These are phyloP conservation scores for Euclidia mi DNA, from an alignment of 2,888 invertebrate genomes.

Conservation along the genomic window DNA sequence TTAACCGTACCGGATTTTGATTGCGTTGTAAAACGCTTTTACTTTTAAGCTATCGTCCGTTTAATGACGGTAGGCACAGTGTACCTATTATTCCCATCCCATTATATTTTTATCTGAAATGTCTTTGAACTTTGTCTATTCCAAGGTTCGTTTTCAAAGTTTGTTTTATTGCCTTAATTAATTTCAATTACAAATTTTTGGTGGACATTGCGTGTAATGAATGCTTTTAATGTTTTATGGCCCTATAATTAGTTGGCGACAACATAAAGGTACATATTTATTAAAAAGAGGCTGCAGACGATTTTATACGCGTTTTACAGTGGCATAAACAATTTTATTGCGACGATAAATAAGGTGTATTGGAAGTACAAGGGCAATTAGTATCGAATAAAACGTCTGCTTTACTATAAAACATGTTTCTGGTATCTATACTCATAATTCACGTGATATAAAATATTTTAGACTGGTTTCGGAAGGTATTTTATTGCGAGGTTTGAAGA, in stretches of 20 bases:
- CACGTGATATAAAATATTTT: not conserved
- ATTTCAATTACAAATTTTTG: constrained; percentile 19
- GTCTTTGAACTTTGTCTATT: constrained; percentile 19
- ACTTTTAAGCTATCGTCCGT: constrained; percentile 18
- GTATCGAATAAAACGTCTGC: not conserved
- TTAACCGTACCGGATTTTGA: constrained; percentile 41
- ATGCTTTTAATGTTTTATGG: constrained; percentile 21
- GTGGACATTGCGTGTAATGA: constrained; percentile 13
- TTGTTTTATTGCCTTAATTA: constrained; percentile 10
- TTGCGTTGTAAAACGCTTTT: constrained; percentile 28
- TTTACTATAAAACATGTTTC: not conserved
- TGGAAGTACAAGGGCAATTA: not conserved
- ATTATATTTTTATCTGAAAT: constrained; percentile 25
- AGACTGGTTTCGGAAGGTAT: too few relatives aligned
- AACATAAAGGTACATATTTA: constrained; percentile 30
- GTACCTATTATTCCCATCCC: constrained; percentile 19
- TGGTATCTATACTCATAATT: not conserved
- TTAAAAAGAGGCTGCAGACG: constrained; percentile 6
- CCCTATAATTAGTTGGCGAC: constrained; percentile 23
- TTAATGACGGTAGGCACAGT: constrained; percentile 20
- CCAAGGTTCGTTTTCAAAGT: not conserved
- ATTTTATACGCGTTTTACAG: constrained; percentile 40
- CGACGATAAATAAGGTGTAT: constrained; percentile 9
- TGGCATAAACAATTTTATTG: constrained; percentile 24
- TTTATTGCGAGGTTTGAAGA: too few relatives aligned